Evolutionary conservation across 2,888 invertebrate species (phyloP).

Genomic region (Polietes domitor): DNA sequence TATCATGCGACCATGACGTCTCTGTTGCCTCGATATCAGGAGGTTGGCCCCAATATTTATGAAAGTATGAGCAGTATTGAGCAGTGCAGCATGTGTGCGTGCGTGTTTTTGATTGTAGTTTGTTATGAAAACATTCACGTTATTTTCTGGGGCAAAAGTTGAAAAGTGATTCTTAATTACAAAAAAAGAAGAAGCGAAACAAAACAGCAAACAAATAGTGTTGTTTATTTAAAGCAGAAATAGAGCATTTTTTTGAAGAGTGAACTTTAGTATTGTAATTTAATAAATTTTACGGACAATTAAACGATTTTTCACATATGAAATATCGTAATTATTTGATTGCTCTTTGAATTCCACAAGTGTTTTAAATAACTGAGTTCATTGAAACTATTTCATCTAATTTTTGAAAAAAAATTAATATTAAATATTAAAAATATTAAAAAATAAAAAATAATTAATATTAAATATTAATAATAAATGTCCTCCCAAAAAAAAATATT

Average conservation of each 20-base stretch:
- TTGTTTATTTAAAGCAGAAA: background rate
- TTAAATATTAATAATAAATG: no score
- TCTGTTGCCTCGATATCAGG: background rate
- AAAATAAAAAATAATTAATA: no score
- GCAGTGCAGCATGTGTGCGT: background rate
- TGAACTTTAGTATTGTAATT: background rate
- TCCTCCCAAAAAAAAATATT: no score
- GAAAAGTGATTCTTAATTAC: constrained; percentile 32
- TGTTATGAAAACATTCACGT: constrained; percentile 4
- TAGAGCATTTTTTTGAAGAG: background rate
- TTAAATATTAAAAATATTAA: no score
- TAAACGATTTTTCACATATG: background rate
- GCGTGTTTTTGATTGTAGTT: background rate
- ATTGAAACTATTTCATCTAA: no score
- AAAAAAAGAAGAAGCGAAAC: constrained; percentile 2
- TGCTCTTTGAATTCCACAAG: no score
- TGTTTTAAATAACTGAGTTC: no score
- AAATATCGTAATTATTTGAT: no score
- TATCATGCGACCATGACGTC: background rate
- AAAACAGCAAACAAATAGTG: background rate
- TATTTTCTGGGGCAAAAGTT: constrained; percentile 32
- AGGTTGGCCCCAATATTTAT: background rate
- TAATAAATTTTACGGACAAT: background rate
- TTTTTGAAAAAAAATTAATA: no score
- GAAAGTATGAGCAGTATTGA: no score